Base-by-base conservation (phyloP, 2,888 invertebrate species). In the Amphipyra tragopoginis region DNA sequence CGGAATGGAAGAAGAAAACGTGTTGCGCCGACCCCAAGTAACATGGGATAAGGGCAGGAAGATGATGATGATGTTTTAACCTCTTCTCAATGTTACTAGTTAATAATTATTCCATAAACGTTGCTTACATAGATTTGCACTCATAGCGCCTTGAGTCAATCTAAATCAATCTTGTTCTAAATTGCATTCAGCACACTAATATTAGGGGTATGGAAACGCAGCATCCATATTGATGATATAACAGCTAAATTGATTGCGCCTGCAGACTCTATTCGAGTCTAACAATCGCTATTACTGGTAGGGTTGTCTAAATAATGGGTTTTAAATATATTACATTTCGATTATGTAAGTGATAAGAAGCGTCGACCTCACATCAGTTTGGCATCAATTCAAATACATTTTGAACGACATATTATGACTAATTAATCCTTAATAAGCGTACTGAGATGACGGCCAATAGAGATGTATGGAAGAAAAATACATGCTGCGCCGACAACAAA, bases 201-300 rank as follows among this genome's bases (percentile, higher is more conserved):
- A 42, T 48, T 13, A 48, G 21, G 21, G 3, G 21, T 21, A 21
- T n/a, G 2, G 2, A 9, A 29, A 43, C 38, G 4, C 3, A 34
- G 26, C 26, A 14, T 15, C 38, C 10, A 13, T 52, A 48, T 48
- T 26, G 36, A 50, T 53, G 72, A 42, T 44, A 64, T 57, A 50
- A 71, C 52, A 52, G 44, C 38, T 43, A 52, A 53, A 65, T 65
- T 53, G 53, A 57, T 72, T 42, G 48, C 40, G 38, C 36, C 38
- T 13, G 51, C 15, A 3, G 48, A 13, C 8, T 59, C 48, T 42
- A 51, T 51, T 54, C 15, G 44, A 13, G 6, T 1, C 34, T 45
- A 38, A 64, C 52, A 56, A 54, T 40, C 40, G 33, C 21, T 51
- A 13, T 47, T 47, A 45, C 29, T 2, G n/a, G 14, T 39, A 72